Evolutionary conservation across 2,888 invertebrate species (phyloP), one percentile per base, ranked within the genome.

Genomic region (Ormyrus nitidulus): DNA sequence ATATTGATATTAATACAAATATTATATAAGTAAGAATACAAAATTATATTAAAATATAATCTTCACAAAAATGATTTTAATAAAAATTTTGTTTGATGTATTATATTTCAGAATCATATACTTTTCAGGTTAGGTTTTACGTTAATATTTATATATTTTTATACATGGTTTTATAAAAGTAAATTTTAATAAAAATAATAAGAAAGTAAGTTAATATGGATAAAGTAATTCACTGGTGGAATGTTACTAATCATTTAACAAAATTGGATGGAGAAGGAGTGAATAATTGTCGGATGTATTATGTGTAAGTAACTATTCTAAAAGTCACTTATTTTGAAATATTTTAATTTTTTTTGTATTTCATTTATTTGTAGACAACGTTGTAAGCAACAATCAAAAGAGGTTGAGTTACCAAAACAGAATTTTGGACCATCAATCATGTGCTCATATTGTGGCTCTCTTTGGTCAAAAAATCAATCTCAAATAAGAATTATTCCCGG

Each of bases 371-470:
- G 54, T 72, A 81, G 77, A 59, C 64, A 76, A 58, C 59, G 54
- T 10, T 83, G 79, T 54, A 83, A 56, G 70, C 19, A 80, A 61
- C 54, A 49, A 13, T 62, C 65, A 10, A 51, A 34, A n/a, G n/a
- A 65, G 6, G 5, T 69, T 51, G 72, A 66, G 48, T 76, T 88
- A 72, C 86, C 88, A 8, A 85, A 85, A 49, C 81, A 86, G 77
- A 81, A 84, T 76, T 88, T 89, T 84, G 87, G 88, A 7, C 84
- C 86, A 0, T 79, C 83, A 0, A 68, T 72, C 9, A 86, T 88
- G 85, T 89, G 89, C 80, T 77, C 83, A 4, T 76, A 86, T 76
- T 89, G 89, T 71, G 88, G 88, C 54, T 84, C 86, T 0, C 80
- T 86, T 5, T 89, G 89, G 89, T 82, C 77, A 3, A 83, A 83